Evolutionary conservation across 35 echinoderm and acorn worm genomes (phyloP), one percentile per base, ranked within the genome.

Genomic region (Acanthaster planci): DNA sequence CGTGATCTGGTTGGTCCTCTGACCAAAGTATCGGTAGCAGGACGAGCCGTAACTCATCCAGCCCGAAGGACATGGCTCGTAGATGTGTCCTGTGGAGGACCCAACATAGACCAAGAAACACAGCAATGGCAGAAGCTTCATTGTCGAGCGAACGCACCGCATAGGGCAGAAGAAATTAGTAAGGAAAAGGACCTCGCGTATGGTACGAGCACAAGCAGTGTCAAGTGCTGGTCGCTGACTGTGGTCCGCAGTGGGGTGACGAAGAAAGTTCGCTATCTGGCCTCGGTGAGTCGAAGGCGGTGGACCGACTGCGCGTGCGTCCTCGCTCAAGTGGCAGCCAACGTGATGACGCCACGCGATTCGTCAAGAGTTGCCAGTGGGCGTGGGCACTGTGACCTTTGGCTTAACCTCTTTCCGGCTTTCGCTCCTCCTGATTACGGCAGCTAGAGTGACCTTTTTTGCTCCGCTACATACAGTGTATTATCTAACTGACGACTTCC

Each of bases 1-100:
- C 23, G 64, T 72, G 26, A 72, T 72, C 64, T 34, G 34, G 64
- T 72, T 72, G 26, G n/a, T 31, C 14, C 4, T 0, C 64, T 72
- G 64, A 26, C 64, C 64, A 26, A 26, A 72, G 23, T 72, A 72
- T 34, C 64, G 64, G 34, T 72, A 72, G 64, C 64, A 72, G 34
- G 64, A 72, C 1, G 26, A 31, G 64, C 64, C 64, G 34, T 26
- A 31, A 14, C 34, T 72, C 64, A 72, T 0, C 64, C 64, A 72
- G 23, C 34, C 23, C 34, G 64, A 14, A 31, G 64, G 64, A 30
- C 64, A 72, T 8, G 64, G 64, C 26, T 72, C 64, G 64, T 72
- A 72, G 30, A 12, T 9, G 64, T 72, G 64, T 26, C 21, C 64
- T 2, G 22, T 29, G 1, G 64, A 72, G 23, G 14, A 12, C 64